Percentiles rank a stretch among this genome's conserved stretches.
These are phyloP conservation scores for Myotis vivesi DNA, from an alignment of 2,797 vertebrate genomes.

Conservation along the genomic window DNA sequence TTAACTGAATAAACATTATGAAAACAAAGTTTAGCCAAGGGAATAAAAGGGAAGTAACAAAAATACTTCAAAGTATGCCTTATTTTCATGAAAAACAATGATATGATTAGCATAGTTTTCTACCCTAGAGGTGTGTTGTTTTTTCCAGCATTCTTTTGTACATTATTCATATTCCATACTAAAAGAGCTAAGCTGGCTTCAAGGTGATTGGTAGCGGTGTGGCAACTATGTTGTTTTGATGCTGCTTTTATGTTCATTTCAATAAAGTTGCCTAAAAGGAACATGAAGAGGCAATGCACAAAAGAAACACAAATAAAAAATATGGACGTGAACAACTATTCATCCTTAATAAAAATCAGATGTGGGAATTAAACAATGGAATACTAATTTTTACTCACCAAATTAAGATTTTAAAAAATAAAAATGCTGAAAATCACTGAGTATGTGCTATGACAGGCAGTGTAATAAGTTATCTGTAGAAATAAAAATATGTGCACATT, in stretches of 20 bases:
- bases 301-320: constrained; percentile 45
- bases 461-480: neutral
- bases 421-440: neutral
- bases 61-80: constrained; percentile 82
- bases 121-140: constrained; percentile 78
- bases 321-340: neutral
- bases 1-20: constrained; percentile 82
- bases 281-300: neutral
- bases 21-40: constrained; percentile 83
- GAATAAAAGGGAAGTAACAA: constrained; percentile 81
- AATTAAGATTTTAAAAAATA: neutral
- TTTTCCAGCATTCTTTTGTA: constrained; percentile 77
- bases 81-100: constrained; percentile 81
- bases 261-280: constrained; percentile 27
- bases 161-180: constrained; percentile 81
- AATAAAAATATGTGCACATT: neutral
- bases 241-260: constrained; percentile 70
- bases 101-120: constrained; percentile 78
- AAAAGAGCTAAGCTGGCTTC: constrained; percentile 66
- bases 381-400: neutral
- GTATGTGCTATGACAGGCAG: neutral
- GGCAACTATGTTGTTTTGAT: constrained; percentile 67
- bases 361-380: neutral
- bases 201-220: constrained; percentile 63
- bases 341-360: neutral